These are phyloP conservation scores for Stomorhina lunata DNA, from an alignment of 2,888 invertebrate species.

Conservation along the genomic window DNA sequence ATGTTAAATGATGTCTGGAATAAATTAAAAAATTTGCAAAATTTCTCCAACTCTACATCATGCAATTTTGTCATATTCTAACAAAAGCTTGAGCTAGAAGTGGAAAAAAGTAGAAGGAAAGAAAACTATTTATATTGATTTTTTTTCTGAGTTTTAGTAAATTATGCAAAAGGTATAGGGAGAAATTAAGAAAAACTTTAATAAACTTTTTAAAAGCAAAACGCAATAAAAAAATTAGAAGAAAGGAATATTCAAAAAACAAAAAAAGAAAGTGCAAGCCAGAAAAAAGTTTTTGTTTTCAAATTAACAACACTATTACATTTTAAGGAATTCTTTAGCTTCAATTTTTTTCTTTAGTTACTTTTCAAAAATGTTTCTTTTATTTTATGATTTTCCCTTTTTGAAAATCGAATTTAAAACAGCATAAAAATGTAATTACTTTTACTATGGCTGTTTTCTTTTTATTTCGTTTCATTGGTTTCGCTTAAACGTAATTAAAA, in stretches of 20 bases:
- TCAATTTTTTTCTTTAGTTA: background rate
- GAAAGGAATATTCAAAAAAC: background rate
- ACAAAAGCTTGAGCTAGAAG: background rate
- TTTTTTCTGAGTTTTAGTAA: background rate
- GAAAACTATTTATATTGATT: constrained; percentile 1
- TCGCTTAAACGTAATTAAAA: constrained; percentile 15
- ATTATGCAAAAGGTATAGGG: background rate
- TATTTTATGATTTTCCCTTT: background rate
- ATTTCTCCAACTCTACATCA: background rate
- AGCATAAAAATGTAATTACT: background rate
- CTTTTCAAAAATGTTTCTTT: background rate
- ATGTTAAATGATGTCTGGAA: constrained; percentile 26
- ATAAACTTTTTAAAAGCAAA: background rate
- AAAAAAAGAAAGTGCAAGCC: background rate
- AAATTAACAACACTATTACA: background rate
- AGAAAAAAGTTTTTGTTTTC: background rate
- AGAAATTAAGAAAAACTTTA: background rate
- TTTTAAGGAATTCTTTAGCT: background rate
- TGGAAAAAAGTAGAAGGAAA: background rate
- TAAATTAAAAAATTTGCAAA: constrained; percentile 24
- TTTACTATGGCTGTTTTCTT: background rate
- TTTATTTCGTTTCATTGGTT: constrained; percentile 20
- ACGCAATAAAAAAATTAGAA: background rate
- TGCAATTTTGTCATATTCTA: background rate
- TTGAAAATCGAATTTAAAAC: background rate